These are phyloP conservation scores for Corythucha ciliata DNA, from an alignment of 2,888 invertebrate genomes.

Conservation along the genomic window DNA sequence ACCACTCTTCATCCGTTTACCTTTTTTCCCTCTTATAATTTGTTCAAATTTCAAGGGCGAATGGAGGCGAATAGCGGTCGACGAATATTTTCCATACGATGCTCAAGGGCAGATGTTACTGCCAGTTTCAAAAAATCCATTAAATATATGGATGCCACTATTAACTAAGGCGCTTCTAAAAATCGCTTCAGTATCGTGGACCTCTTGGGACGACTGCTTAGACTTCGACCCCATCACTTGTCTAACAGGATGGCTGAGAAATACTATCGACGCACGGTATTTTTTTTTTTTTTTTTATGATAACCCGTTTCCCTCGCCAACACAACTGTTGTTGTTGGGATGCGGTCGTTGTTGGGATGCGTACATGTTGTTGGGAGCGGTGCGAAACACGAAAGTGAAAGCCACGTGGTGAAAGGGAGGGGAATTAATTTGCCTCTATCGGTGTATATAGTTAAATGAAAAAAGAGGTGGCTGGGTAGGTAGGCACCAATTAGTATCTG, in stretches of 20 bases:
- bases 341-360: too few species aligned
- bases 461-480: too few species aligned
- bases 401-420: too few species aligned
- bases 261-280: conserved; percentile 17
- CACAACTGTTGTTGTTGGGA: too few species aligned
- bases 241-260: conserved; percentile 43
- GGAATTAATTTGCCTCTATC: too few species aligned
- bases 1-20: too few species aligned
- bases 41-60: conserved; percentile 27
- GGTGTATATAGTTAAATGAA: too few species aligned
- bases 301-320: not conserved
- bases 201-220: conserved; percentile 38
- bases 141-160: conserved; percentile 46
- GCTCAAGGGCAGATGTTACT: conserved; percentile 40
- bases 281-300: too few species aligned
- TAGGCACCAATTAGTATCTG: too few species aligned
- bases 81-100: conserved; percentile 45
- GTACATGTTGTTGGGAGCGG: too few species aligned
- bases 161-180: conserved; percentile 45
- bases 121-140: conserved; percentile 37
- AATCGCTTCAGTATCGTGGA: conserved; percentile 42
- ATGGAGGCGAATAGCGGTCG: conserved; percentile 45
- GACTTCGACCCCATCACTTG: conserved; percentile 44
- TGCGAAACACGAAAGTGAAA: too few species aligned
- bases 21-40: too few species aligned